Evolutionary conservation across 2,113 vertebrate species (phyloP).

Genomic region (Nyctibius bracteatus): DNA sequence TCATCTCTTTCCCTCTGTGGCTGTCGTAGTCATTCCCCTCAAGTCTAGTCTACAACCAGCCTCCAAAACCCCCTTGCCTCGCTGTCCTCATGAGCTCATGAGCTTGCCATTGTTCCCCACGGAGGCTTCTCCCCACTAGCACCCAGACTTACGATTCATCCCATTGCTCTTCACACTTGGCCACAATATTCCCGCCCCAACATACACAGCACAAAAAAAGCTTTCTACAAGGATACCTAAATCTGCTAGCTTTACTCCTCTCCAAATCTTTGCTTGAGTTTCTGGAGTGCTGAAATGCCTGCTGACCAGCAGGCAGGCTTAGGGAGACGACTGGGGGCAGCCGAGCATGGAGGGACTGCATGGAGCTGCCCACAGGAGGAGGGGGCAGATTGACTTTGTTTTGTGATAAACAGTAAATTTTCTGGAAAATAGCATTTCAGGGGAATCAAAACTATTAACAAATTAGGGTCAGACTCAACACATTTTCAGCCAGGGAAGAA

Average conservation of each 20-base stretch:
- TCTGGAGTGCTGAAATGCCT: background rate
- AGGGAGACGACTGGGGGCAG: fast-evolving
- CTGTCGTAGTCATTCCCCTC: background rate
- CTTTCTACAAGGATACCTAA: background rate
- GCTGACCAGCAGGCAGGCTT: fast-evolving
- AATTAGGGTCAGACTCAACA: background rate
- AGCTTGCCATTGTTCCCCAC: background rate
- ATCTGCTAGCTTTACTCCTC: background rate
- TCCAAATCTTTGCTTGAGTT: background rate
- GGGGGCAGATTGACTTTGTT: background rate
- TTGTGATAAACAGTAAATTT: background rate
- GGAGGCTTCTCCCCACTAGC: background rate
- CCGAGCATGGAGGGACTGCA: fast-evolving
- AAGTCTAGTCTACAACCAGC: background rate
- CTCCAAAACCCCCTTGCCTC: background rate
- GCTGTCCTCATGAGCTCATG: background rate
- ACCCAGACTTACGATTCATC: background rate
- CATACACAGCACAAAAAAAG: background rate
- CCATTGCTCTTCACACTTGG: background rate
- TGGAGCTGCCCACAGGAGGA: background rate
- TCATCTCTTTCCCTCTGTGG: background rate
- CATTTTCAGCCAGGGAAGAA: background rate
- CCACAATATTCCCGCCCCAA: background rate
- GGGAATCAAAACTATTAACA: background rate
- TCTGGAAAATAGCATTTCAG: background rate